Conservation (phyloP, 2,797 vertebrate species). For the Emys orbicularis region DNA sequence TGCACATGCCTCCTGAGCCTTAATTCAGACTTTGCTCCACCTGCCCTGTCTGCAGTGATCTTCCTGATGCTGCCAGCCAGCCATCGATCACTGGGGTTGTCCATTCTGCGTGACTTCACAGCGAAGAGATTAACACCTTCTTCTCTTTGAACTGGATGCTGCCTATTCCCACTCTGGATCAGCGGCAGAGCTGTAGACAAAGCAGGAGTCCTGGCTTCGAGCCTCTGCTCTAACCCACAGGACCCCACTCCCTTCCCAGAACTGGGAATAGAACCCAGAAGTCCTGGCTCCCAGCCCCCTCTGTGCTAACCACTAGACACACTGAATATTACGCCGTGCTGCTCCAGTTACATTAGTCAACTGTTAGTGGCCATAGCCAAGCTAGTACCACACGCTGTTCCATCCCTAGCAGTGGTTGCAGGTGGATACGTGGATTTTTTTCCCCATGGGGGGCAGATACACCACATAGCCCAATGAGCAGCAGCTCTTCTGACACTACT, state of each 20-base stretch:
- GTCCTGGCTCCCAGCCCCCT: background rate
- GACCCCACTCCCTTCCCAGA: background rate
- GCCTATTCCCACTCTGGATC: background rate
- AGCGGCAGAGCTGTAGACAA: background rate
- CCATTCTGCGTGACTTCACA: background rate
- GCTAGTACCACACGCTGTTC: background rate
- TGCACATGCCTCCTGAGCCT: background rate
- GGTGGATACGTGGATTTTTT: background rate
- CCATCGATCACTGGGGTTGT: background rate
- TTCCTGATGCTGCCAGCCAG: background rate
- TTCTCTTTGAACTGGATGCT: background rate
- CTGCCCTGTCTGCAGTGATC: background rate
- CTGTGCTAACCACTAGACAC: background rate
- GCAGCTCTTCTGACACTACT: background rate
- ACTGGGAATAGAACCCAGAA: too few relatives aligned
- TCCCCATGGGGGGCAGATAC: background rate
- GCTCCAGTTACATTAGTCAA: background rate
- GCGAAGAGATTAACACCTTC: background rate
- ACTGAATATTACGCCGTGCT: background rate
- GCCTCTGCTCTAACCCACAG: background rate
- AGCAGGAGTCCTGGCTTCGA: background rate
- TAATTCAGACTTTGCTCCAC: background rate
- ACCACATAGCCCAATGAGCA: background rate
- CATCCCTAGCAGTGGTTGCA: background rate
- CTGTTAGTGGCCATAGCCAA: background rate